Evolutionary conservation across 2,113 vertebrate species (phyloP), one percentile per base, ranked within the genome.

Genomic region (Crotalus helleri): DNA sequence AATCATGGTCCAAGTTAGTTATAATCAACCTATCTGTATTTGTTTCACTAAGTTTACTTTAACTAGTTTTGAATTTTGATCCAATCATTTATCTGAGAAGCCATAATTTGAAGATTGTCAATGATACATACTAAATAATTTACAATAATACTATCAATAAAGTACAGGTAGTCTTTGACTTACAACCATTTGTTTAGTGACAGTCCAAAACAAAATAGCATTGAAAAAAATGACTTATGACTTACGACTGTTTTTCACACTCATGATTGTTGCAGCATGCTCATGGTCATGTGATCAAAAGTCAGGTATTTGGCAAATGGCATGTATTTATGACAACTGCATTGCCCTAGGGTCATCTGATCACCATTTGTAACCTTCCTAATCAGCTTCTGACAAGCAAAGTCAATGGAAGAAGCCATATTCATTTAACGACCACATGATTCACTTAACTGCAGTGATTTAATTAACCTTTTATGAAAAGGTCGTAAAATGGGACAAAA

Each of bases 71-170:
- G 74, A 81, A 81, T 81, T 33, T 81, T 81, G 74, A 81, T 81
- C 6, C 74, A 81, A 81, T 95, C 89, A 95, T 95, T 90, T 97
- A 94, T 95, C 87, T 91, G 93, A 93, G 3, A 95, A 94, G 0
- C 89, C 64, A 92, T 94, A 59, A 92, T 74, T 93, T 94, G 88
- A 95, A 92, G 57, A 87, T 87, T 87, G 46, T 33, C 85, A 87
- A 19, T 1, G 19, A 64, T 59, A 39, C 46, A 85, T 91, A 94
- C 46, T 53, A 44, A 96, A 86, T 95, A 93, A 29, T 87, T 91
- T 74, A 74, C n/a, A 81, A 81, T 39, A 39, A 39, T 81, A 17
- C 15, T 44, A 91, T n/a, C 59, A 85, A 94, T 17, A 92, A 92
- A 96, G 96, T 33, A 69, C 13, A 33, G 64, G 29, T 33, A 69